These are phyloP conservation scores for Ptychobarbus kaznakovi DNA, from an alignment of 2,797 vertebrate species.

Conservation along the genomic window DNA sequence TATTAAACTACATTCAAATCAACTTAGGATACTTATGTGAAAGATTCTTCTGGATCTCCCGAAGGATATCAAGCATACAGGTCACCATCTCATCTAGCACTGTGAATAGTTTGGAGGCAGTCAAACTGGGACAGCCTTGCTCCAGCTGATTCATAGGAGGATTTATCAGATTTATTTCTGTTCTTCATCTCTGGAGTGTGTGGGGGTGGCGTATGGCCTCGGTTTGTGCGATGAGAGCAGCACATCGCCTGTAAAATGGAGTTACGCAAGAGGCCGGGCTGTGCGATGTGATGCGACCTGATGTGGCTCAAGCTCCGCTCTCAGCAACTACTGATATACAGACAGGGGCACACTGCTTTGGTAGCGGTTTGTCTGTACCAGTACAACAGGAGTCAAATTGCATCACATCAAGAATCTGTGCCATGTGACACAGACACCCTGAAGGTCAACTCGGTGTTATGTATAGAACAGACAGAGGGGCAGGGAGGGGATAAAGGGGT, in stretches of 20 bases:
- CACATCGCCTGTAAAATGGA: conserved; percentile 46
- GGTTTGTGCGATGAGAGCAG: conserved; percentile 23
- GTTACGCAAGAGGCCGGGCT: conserved; percentile 67
- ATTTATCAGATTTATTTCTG: conserved; percentile 72
- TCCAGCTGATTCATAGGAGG: conserved; percentile 63
- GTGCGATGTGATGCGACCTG: conserved; percentile 46
- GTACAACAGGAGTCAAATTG: conserved; percentile 49
- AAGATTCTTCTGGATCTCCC: neutral
- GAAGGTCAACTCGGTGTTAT: conserved; percentile 17
- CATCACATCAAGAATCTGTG: conserved; percentile 45
- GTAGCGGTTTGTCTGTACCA: conserved; percentile 2
- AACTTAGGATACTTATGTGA: neutral
- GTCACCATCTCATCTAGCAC: conserved; percentile 5
- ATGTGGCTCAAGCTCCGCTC: conserved; percentile 37
- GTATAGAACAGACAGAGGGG: neutral
- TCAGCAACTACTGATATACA: conserved; percentile 54
- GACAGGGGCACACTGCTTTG: neutral
- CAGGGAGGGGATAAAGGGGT: neutral
- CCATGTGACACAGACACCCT: conserved; percentile 9
- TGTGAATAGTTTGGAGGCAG: conserved; percentile 18
- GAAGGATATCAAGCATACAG: neutral
- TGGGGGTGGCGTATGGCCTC: conserved; percentile 34
- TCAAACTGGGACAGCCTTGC: conserved; percentile 65
- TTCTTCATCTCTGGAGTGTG: conserved; percentile 49
- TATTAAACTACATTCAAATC: neutral